Evolutionary conservation across 2,888 invertebrate genomes (phyloP).

Genomic region (Monochamus alternatus): DNA sequence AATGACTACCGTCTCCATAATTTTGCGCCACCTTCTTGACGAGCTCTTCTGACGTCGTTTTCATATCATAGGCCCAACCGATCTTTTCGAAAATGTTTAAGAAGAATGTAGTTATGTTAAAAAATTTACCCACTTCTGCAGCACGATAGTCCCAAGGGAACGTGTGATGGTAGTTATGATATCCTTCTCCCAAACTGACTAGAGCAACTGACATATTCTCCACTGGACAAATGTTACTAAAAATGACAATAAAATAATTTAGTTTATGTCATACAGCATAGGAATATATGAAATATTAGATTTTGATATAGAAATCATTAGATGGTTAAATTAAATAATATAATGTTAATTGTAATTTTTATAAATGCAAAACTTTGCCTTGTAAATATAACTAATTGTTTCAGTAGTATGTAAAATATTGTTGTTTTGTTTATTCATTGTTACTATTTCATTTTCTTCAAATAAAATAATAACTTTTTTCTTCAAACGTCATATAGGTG

Average conservation of each 20-base stretch:
- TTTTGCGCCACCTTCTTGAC: slow-evolving; percentile 73
- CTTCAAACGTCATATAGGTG: no score
- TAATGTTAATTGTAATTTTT: no score
- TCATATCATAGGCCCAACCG: slow-evolving; percentile 85
- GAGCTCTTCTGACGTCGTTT: slow-evolving; percentile 76
- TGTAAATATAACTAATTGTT: no score
- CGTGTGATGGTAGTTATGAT: slow-evolving; percentile 96
- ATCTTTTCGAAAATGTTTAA: slow-evolving; percentile 81
- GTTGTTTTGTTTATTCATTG: no score
- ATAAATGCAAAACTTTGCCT: no score
- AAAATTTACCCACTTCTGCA: slow-evolving; percentile 81
- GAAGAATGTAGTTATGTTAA: slow-evolving; percentile 81
- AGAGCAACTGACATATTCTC: slow-evolving; percentile 85
- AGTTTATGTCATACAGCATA: no score
- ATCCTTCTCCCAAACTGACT: slow-evolving; percentile 87
- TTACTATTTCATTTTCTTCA: no score
- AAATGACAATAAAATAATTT: slow-evolving; percentile 34
- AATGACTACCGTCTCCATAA: slow-evolving; percentile 70
- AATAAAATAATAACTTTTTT: no score
- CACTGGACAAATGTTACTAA: slow-evolving; percentile 83
- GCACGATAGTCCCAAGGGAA: slow-evolving; percentile 97
- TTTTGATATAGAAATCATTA: no score
- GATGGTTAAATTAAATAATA: no score
- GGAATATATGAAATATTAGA: no score
- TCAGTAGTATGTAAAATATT: no score